A percentile compares a stretch with the other conserved stretches of the same genome.
Conservation (phyloP, 2,888 invertebrate genomes). For the Drosophila setosimentum region DNA sequence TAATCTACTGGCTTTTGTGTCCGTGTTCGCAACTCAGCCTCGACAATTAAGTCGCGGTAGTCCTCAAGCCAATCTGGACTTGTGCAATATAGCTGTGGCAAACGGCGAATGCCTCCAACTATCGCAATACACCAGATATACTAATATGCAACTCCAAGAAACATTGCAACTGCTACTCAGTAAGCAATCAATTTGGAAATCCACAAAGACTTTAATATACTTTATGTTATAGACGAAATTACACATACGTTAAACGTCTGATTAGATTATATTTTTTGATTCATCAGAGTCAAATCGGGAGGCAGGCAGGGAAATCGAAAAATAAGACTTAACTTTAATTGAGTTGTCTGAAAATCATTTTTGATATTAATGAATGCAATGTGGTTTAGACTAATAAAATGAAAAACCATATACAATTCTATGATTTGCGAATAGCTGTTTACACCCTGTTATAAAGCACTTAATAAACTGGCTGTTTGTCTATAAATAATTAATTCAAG, state of each 20-base stretch:
- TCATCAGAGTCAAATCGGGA: too few relatives aligned
- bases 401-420: neutral
- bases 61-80: neutral
- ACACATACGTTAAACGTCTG: neutral
- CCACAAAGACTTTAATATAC: neutral
- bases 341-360: too few relatives aligned
- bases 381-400: neutral
- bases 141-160: neutral
- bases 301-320: neutral
- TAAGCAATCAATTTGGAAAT: neutral
- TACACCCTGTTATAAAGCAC: too few relatives aligned
- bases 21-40: neutral
- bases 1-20: neutral
- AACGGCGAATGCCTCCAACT: neutral
- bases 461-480: too few relatives aligned
- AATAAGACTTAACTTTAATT: neutral
- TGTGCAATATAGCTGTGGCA: neutral
- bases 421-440: too few relatives aligned
- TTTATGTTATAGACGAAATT: neutral
- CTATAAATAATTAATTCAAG: too few relatives aligned
- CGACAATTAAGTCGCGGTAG: neutral
- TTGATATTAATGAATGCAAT: neutral
- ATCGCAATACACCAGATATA: neutral
- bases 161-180: neutral
- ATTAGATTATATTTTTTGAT: neutral